phyloP scores from a whole-genome alignment of 2,797 vertebrate genomes.

The Nasua narica region DNA sequence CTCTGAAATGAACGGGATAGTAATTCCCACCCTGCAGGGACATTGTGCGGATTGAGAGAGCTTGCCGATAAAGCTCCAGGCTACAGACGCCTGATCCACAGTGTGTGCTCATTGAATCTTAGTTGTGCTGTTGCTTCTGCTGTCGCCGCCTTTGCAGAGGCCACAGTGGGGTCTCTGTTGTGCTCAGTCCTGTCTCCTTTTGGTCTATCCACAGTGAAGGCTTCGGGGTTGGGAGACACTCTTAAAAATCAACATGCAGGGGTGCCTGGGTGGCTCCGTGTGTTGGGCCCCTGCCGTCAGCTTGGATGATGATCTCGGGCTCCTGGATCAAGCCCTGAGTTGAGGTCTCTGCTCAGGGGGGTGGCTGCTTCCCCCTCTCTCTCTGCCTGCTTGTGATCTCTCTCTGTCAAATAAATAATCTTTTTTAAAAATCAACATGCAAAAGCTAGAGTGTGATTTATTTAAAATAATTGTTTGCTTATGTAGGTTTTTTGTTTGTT shows the following conservation, averaged over 20 bases:
- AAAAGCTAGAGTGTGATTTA: neutral
- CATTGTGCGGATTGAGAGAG: neutral
- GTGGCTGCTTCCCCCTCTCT: no score
- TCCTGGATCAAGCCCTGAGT: no score
- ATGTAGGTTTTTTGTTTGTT: neutral
- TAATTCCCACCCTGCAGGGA: neutral
- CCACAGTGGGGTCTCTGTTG: neutral
- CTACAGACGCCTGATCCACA: neutral
- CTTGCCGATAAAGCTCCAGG: neutral
- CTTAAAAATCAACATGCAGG: neutral
- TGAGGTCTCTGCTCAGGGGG: no score
- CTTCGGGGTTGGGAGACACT: neutral
- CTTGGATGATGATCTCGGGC: no score
- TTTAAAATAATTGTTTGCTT: neutral
- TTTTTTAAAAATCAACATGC: neutral
- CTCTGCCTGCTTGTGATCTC: no score
- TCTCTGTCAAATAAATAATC: no score
- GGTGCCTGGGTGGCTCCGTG: no score
- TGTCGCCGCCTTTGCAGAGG: neutral
- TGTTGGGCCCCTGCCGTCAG: no score
- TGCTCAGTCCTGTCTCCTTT: neutral
- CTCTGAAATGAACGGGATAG: neutral
- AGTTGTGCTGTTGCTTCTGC: neutral
- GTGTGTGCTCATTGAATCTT: neutral
- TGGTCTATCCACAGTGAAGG: neutral